Evolutionary conservation across 2,797 vertebrate genomes (phyloP), one percentile per base, ranked within the genome.

Genomic region (Lates japonicus): DNA sequence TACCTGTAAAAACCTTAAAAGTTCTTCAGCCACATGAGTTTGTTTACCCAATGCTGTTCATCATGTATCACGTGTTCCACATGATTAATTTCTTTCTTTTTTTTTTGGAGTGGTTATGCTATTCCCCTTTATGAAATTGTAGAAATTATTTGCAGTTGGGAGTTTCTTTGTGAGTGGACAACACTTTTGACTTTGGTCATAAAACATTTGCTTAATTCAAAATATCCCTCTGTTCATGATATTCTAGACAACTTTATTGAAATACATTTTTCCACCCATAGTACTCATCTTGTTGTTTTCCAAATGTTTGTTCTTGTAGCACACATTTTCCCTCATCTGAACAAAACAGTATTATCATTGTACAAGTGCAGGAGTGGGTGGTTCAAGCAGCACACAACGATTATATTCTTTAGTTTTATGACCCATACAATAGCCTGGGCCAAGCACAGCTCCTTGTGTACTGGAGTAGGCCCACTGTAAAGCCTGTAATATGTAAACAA

Each of bases 401-500:
- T 92, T 92, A 93, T 93, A 92, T 93, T 92, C 94, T 88, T 94
- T 93, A 87, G 93, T 93, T 96, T 96, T 96, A 96, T 95, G 95
- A 93, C 86, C 91, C 94, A 85, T 95, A 93, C 92, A 82, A 81
- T 83, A 90, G 87, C 82, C 90, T 79, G 89, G 87, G 90, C 93
- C 89, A 69, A 91, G 89, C 88, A 75, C 86, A 86, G 91, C 91
- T 95, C 89, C 93, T 84, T 89, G 89, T 95, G 94, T 93, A 93
- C 77, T 70, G 80, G 83, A 68, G 94, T 94, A 89, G 93, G 94
- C 94, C 91, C 87, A 80, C 95, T 94, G 92, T 96, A 91, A 91
- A 96, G 94, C 95, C 85, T 88, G 91, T 87, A 90, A 93, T 95
- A 95, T 97, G 96, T 97, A 97, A 98, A 97, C 97, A 97, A 98